Base-by-base conservation (phyloP, 2,797 vertebrate genomes). In the Clamator glandarius region DNA sequence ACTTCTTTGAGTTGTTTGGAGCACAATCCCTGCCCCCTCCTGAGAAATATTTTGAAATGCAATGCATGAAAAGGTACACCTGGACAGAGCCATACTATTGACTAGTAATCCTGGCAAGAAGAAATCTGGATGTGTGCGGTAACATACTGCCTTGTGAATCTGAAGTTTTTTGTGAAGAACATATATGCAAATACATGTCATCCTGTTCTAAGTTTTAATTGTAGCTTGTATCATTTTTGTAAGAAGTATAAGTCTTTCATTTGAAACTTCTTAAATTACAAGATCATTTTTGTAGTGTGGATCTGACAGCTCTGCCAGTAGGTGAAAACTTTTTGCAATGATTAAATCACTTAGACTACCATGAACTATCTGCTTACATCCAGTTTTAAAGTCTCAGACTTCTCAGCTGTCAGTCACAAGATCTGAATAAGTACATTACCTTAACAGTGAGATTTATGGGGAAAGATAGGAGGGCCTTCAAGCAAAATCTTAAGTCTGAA, bases 371-470 rank as follows among this genome's bases (percentile, higher is more conserved):
- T 29, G 5, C 78, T 78, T 55, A 58, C 85, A 89, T 14, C 72
- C 66, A 96, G 63, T 72, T 96, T 87, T 96, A 78, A 50, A 96
- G 59, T 79, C 46, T 81, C 46, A 90, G 75, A 50, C 68, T 88
- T 94, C 92, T 51, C 93, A 88, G 31, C 63, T 93, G 84, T 93
- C 84, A 80, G 92, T 96, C 25, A 83, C 42, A 66, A 94, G 77
- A 64, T 93, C 70, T 78, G 66, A 50, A 59, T 42, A 88, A 84
- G 57, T 95, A 80, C 61, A 75, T 96, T 66, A 96, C 31, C 3
- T 82, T 95, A 63, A 94, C 61, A 35, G 86, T 59, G 8, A 77
- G 79, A 48, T 58, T 90, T 83, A 59, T 59, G 35, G 21, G 85
- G 31, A 66, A 20, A 80, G 46, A 54, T 70, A 86, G 72, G 21